Percentiles rank a stretch among this genome's conserved stretches.
Conservation (phyloP, 2,888 invertebrate species). For the Syrphus vitripennis region DNA sequence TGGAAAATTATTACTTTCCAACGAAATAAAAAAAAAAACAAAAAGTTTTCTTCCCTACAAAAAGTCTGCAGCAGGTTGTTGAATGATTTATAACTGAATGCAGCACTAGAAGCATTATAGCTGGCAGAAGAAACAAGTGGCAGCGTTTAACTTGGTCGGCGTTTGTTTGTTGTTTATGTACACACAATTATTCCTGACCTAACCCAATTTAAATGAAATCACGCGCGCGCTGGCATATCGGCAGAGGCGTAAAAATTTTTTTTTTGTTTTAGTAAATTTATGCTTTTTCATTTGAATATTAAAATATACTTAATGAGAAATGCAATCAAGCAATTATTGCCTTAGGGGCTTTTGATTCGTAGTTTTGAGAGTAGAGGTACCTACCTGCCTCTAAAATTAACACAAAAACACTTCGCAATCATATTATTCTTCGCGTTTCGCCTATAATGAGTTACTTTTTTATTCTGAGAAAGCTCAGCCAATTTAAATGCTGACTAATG, state of each 20-base stretch:
- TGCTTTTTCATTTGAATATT: slow-evolving; percentile 16
- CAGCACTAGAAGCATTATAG: too few relatives aligned
- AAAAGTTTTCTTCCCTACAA: too few relatives aligned
- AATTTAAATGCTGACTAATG: neutral
- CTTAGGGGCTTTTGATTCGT: neutral
- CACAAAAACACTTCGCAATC: neutral
- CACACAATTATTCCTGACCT: slow-evolving; percentile 3
- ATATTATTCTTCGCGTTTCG: neutral
- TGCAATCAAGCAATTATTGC: slow-evolving; percentile 1
- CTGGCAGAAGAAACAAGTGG: neutral
- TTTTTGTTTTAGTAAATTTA: neutral
- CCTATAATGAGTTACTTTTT: too few relatives aligned
- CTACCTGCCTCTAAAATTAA: neutral
- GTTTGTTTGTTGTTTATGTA: too few relatives aligned
- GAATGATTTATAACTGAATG: slow-evolving; percentile 28
- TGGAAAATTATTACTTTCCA: slow-evolving; percentile 47
- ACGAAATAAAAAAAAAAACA: too few relatives aligned
- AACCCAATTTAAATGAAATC: slow-evolving; percentile 14
- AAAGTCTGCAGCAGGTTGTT: slow-evolving; percentile 31
- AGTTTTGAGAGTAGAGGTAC: neutral
- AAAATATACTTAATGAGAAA: slow-evolving; percentile 13
- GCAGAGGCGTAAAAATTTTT: too few relatives aligned
- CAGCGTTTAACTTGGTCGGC: neutral
- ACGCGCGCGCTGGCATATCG: too few relatives aligned
- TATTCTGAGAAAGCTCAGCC: neutral